Evolutionary conservation across 1,140 invertebrate species (phyloP).

Genomic region (Agrilus planipennis): DNA sequence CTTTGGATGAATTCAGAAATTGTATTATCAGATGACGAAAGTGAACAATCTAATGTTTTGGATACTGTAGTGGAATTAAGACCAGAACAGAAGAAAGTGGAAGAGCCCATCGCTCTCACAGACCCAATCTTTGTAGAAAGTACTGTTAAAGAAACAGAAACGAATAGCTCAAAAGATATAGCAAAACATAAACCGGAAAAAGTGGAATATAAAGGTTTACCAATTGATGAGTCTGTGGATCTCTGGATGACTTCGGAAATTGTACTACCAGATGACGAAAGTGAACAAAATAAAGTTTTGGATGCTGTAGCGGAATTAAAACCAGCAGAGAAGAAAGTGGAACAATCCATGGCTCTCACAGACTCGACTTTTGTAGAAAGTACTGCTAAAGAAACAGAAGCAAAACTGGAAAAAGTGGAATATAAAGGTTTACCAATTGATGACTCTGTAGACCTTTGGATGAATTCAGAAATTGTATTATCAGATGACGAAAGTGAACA

Average conservation of each 20-base stretch:
- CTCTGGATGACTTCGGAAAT: slow-evolving; percentile 10
- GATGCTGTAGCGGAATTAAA: background rate
- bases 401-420: slow-evolving; percentile 12
- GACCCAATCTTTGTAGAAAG: background rate
- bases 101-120: background rate
- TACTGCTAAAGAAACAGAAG: background rate
- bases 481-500: slow-evolving; percentile 20
- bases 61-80: too few relatives aligned
- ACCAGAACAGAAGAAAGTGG: too few relatives aligned
- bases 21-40: slow-evolving; percentile 14
- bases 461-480: slow-evolving; percentile 13
- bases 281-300: background rate
- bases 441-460: slow-evolving; percentile 29
- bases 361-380: background rate
- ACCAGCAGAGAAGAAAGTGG: too few relatives aligned
- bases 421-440: slow-evolving; percentile 32
- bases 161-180: background rate
- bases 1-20: slow-evolving; percentile 28
- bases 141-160: background rate
- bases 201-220: slow-evolving; percentile 14
- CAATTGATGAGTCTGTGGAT: background rate
- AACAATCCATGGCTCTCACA: background rate
- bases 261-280: slow-evolving; percentile 16
- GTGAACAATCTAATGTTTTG: background rate
- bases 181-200: background rate